Percentiles rank a stretch among this genome's conserved stretches.
These are phyloP conservation scores for Microchrysa polita DNA, from an alignment of 2,888 invertebrate genomes.

Conservation along the genomic window DNA sequence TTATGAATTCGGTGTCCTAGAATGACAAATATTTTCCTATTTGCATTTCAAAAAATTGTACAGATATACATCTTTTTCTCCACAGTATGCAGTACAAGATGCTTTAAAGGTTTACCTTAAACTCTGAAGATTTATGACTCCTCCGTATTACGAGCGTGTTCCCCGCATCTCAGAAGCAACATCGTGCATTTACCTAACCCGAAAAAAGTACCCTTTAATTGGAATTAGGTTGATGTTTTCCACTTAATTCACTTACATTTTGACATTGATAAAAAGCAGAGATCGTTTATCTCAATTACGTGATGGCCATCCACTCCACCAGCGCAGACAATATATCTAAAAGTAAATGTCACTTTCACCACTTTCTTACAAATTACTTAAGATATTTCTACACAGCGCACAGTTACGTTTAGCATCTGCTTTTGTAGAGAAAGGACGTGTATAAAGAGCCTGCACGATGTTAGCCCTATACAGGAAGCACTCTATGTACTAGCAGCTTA, in stretches of 20 bases:
- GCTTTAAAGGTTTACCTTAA: too few species aligned
- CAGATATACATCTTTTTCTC: too few species aligned
- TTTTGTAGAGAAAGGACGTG: background rate
- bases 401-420: slow-evolving; percentile 35
- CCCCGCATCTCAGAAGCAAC: too few species aligned
- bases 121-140: too few species aligned
- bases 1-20: background rate
- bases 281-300: slow-evolving; percentile 40
- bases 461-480: too few species aligned
- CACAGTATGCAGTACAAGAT: too few species aligned
- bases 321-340: slow-evolving; percentile 37
- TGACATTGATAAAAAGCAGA: slow-evolving; percentile 40
- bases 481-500: slow-evolving; percentile 24
- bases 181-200: too few species aligned
- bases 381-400: slow-evolving; percentile 38
- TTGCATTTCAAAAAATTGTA: too few species aligned
- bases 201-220: slow-evolving; percentile 29
- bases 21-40: too few species aligned
- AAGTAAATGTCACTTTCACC: slow-evolving; percentile 39
- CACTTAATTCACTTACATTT: slow-evolving; percentile 27
- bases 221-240: slow-evolving; percentile 28
- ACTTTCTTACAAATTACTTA: slow-evolving; percentile 41
- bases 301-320: slow-evolving; percentile 36
- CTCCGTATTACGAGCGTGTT: too few species aligned
- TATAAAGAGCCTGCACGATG: too few species aligned